Conservation (phyloP, 30 jellyfish, hydroid and myxozoan species). For the Phacellophora camtschatica region DNA sequence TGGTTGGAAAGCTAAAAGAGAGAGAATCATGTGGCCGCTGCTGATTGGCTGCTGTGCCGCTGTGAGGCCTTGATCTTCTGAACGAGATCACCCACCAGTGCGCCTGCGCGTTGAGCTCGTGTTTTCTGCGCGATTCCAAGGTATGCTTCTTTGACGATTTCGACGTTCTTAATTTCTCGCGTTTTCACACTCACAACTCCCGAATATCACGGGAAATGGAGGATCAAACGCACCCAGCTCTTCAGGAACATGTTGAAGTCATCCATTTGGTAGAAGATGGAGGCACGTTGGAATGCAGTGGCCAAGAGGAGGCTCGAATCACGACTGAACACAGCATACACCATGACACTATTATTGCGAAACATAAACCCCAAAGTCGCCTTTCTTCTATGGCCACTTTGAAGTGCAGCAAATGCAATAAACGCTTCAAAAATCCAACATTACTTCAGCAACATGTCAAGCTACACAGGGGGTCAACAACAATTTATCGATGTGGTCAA, state of each 20-base stretch:
- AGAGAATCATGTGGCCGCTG: too few relatives aligned
- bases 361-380: too few relatives aligned
- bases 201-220: slow-evolving; percentile 62
- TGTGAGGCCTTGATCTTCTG: too few relatives aligned
- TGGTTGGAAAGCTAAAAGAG: too few relatives aligned
- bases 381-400: slow-evolving; percentile 1
- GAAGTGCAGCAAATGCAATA: slow-evolving; percentile 63
- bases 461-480: slow-evolving; percentile 60
- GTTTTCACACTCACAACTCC: background rate
- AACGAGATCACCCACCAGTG: too few relatives aligned
- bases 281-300: background rate
- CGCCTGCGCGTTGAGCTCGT: slow-evolving; percentile 66
- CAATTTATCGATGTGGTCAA: slow-evolving; percentile 58
- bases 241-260: slow-evolving; percentile 51
- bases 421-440: slow-evolving; percentile 50
- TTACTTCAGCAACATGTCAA: slow-evolving; percentile 60
- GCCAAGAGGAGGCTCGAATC: background rate
- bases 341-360: too few relatives aligned
- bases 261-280: slow-evolving; percentile 30
- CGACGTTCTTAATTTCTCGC: slow-evolving; percentile 11
- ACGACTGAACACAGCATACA: background rate
- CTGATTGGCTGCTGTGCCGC: too few relatives aligned
- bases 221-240: slow-evolving; percentile 46
- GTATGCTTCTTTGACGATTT: background rate
- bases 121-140: slow-evolving; percentile 59